Conservation (phyloP, 2,113 vertebrate genomes). For the Eonycteris spelaea region DNA sequence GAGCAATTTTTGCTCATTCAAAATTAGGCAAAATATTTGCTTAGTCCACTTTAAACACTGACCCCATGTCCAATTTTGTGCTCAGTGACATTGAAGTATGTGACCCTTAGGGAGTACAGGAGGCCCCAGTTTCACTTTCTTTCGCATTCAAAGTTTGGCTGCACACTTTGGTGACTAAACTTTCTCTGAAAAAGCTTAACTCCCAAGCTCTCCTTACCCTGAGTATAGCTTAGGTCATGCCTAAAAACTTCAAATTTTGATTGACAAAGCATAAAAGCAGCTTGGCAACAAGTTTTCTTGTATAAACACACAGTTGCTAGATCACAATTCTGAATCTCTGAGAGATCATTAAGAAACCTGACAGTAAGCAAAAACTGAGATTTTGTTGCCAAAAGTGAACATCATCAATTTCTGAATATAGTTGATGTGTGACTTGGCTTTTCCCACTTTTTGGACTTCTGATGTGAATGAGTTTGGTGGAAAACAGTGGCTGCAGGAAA, state of each 20-base stretch:
- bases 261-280: constrained; percentile 43
- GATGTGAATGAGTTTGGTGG: not conserved
- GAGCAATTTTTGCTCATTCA: not conserved
- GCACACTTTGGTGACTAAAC: not conserved
- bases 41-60: not conserved
- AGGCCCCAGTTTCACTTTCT: not conserved
- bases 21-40: not conserved
- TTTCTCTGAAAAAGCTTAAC: not conserved
- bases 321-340: constrained; percentile 21
- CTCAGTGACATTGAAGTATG: not conserved
- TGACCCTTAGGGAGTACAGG: not conserved
- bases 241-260: constrained; percentile 30
- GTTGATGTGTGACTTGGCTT: not conserved
- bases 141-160: not conserved
- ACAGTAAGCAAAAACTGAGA: not conserved
- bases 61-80: not conserved
- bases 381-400: not conserved
- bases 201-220: not conserved
- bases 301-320: constrained; percentile 38
- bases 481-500: not conserved
- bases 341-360: not conserved
- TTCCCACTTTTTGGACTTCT: not conserved
- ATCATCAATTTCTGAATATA: not conserved
- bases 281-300: not conserved
- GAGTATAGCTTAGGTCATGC: not conserved